These are phyloP conservation scores for Tauraco hartlaubi DNA, from an alignment of 2,797 vertebrate genomes.

Conservation along the genomic window DNA sequence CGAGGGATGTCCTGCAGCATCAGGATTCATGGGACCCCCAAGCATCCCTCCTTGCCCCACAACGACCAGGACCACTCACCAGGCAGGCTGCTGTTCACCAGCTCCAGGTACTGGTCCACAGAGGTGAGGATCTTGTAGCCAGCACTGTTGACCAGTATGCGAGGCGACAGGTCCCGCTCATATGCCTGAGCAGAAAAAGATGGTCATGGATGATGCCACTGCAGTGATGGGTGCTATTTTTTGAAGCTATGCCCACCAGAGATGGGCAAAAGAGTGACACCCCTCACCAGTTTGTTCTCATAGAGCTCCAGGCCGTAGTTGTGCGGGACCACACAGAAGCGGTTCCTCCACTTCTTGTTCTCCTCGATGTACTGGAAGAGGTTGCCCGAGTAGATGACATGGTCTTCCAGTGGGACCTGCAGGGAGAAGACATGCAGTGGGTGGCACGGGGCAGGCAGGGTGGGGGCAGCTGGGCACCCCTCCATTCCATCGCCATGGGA, in stretches of 20 bases:
- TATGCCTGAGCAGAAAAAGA: slow-evolving; percentile 81
- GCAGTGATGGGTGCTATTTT: fast-evolving
- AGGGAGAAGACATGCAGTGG: fast-evolving
- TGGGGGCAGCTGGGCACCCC: not conserved
- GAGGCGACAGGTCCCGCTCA: slow-evolving; percentile 87
- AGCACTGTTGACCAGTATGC: slow-evolving; percentile 88
- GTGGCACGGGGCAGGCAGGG: not conserved
- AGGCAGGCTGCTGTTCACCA: slow-evolving; percentile 88
- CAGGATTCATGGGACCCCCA: fast-evolving
- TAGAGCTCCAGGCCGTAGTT: slow-evolving; percentile 89
- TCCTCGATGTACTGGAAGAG: slow-evolving; percentile 96
- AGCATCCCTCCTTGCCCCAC: no score
- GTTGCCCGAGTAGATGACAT: slow-evolving; percentile 92
- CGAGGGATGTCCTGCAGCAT: not conserved
- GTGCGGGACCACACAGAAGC: slow-evolving; percentile 90
- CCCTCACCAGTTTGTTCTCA: slow-evolving; percentile 90
- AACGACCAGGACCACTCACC: slow-evolving; percentile 78
- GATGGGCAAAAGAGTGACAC: fast-evolving
- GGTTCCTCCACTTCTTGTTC: slow-evolving; percentile 95
- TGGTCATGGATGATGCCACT: not conserved
- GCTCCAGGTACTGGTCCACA: slow-evolving; percentile 90
- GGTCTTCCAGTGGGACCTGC: slow-evolving; percentile 89
- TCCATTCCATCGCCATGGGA: not conserved
- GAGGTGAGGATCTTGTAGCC: slow-evolving; percentile 93
- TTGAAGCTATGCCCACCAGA: not conserved